Percentiles rank a stretch among this genome's conserved stretches.
phyloP scores from a whole-genome alignment of 1,140 invertebrate genomes.

The Anoplolepis gracilipes region DNA sequence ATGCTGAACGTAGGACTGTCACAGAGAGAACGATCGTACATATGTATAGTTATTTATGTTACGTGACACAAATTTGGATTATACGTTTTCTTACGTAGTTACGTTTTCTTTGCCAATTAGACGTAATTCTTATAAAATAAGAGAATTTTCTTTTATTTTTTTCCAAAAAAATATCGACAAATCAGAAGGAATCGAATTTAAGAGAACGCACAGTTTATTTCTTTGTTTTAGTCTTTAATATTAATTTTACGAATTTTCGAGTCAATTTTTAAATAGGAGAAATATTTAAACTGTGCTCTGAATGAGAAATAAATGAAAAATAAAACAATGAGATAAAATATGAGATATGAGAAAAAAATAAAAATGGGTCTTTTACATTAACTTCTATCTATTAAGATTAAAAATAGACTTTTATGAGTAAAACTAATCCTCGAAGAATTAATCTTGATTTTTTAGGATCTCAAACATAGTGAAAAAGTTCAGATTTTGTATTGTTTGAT shows the following conservation, averaged over 20 bases:
- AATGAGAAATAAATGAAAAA: neutral
- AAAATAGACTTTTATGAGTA: neutral
- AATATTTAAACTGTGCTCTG: neutral
- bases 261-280: neutral
- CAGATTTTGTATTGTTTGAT: no score
- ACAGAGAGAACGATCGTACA: conserved; percentile 30
- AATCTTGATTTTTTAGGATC: conserved; percentile 9
- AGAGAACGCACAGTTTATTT: neutral
- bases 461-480: neutral
- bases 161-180: neutral
- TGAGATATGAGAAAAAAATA: neutral
- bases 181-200: neutral
- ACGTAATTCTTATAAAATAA: conserved; percentile 5
- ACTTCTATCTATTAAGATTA: neutral
- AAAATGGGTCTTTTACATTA: neutral
- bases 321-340: neutral
- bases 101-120: conserved; percentile 21
- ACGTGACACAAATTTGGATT: neutral
- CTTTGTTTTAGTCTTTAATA: neutral
- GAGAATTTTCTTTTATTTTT: neutral
- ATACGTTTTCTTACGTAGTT: conserved; percentile 23
- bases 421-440: neutral
- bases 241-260: neutral
- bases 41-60: conserved; percentile 65
- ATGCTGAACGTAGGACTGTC: conserved; percentile 58